Base-by-base conservation (phyloP, 2,797 vertebrate genomes). In the Sphaeramia orbicularis region DNA sequence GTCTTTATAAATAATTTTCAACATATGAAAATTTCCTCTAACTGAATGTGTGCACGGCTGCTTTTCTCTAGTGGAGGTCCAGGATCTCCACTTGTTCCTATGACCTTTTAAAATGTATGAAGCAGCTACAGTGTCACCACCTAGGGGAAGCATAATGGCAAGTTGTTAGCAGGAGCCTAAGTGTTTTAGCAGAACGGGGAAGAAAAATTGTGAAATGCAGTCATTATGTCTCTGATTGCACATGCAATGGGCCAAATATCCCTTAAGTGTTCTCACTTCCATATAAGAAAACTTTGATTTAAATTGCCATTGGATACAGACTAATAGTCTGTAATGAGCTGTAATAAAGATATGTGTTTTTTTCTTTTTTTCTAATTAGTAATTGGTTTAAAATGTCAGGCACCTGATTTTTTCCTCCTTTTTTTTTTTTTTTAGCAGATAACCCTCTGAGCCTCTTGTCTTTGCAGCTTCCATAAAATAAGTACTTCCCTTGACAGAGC, bases 51-150 rank as follows among this genome's bases (percentile, higher is more conserved):
- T 24, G 6, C 38, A 35, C 27, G 1, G 52, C 40, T 10, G 12
- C 10, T 21, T 30, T 55, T 40, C 16, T 10, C 27, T 2, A 37
- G 32, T 49, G 36, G 27, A 44, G 7, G 47, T 32, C 14, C 43
- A 40, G 40, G 27, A 62, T 12, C 11, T 36, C 7, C 30, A 37
- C n/a, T 43, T 64, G 24, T 45, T 60, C 49, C 43, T 10, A 13
- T 43, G 54, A 68, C 54, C 58, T 48, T 32, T 58, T 36, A 16
- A 35, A 58, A 35, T 19, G 12, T 15, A 58, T 53, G 35, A 3
- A 47, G 52, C 6, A 44, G 30, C 7, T 43, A 12, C 2, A 40
- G n/a, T 18, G 48, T 24, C 30, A 13, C 10, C 0, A 10, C 43
- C 42, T 14, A 27, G 45, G 30, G 42, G 47, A 16, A 51, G 27